phyloP scores from a whole-genome alignment of 2,888 invertebrate genomes.

The Salticus scenicus region DNA sequence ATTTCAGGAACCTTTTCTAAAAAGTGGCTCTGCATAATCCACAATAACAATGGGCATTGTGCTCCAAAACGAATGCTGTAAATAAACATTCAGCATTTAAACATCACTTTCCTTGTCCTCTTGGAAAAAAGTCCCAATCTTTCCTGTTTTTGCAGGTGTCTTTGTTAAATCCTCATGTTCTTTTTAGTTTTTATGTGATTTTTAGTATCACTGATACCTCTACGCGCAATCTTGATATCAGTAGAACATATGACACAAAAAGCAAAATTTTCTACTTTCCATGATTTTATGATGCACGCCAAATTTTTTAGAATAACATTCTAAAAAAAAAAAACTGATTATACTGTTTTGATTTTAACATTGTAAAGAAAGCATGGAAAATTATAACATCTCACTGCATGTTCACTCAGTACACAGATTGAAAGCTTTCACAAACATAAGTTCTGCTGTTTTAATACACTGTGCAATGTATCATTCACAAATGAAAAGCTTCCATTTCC shows the following conservation, averaged over 20 bases:
- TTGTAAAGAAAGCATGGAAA: too few relatives aligned
- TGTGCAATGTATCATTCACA: too few relatives aligned
- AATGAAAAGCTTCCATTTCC: too few relatives aligned
- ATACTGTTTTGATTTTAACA: too few relatives aligned
- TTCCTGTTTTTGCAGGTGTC: not conserved
- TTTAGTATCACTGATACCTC: not conserved
- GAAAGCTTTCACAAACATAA: too few relatives aligned
- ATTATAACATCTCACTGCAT: too few relatives aligned
- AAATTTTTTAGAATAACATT: not conserved
- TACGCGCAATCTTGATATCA: not conserved
- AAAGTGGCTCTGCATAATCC: not conserved
- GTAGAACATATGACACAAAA: not conserved
- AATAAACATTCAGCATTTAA: constrained; percentile 17
- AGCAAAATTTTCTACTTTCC: too few relatives aligned
- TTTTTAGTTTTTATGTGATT: not conserved
- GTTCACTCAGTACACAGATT: too few relatives aligned
- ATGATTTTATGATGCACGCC: not conserved
- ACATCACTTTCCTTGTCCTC: not conserved
- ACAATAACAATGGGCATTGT: not conserved
- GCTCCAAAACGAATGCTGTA: constrained; percentile 4
- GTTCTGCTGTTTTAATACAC: too few relatives aligned
- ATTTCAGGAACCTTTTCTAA: not conserved
- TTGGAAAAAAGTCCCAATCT: not conserved
- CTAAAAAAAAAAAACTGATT: not conserved
- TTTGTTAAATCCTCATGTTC: not conserved